These are phyloP conservation scores for Hyla sarda DNA, from an alignment of 2,113 vertebrate species.

Conservation along the genomic window DNA sequence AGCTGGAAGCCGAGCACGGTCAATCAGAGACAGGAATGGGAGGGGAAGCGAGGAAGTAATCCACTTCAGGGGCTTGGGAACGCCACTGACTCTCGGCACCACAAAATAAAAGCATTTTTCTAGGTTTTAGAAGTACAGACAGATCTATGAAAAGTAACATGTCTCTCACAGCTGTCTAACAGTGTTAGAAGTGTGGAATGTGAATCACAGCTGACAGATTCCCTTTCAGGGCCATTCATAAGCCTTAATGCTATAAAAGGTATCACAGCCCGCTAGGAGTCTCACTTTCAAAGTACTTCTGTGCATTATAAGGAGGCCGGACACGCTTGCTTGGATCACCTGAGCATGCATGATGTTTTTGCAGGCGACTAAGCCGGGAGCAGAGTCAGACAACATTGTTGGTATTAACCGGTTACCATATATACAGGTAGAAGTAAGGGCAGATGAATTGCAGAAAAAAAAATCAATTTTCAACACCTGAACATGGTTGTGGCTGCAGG, in stretches of 20 bases:
- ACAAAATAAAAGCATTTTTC: too few species aligned
- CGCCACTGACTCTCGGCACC: too few species aligned
- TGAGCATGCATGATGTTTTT: conserved; percentile 10
- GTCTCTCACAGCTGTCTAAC: too few species aligned
- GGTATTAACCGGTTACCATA: too few species aligned
- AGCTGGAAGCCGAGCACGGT: too few species aligned
- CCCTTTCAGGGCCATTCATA: neutral
- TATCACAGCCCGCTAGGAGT: conserved; percentile 3
- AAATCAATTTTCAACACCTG: neutral
- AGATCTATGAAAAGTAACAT: too few species aligned
- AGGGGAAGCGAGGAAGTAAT: too few species aligned
- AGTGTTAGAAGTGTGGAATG: too few species aligned
- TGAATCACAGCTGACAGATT: too few species aligned
- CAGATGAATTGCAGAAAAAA: neutral
- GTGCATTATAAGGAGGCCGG: neutral
- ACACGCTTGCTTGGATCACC: neutral
- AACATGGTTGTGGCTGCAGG: neutral
- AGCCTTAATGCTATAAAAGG: conserved; percentile 11
- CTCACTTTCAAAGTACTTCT: neutral
- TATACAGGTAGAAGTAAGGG: neutral
- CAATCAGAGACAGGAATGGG: too few species aligned
- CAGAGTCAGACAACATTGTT: neutral
- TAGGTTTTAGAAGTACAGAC: too few species aligned
- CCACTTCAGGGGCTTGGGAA: too few species aligned
- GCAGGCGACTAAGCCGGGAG: neutral